A percentile compares a stretch with the other conserved stretches of the same genome.
phyloP scores from a whole-genome alignment of 2,888 invertebrate genomes.

The Ichneumoninae sp. region DNA sequence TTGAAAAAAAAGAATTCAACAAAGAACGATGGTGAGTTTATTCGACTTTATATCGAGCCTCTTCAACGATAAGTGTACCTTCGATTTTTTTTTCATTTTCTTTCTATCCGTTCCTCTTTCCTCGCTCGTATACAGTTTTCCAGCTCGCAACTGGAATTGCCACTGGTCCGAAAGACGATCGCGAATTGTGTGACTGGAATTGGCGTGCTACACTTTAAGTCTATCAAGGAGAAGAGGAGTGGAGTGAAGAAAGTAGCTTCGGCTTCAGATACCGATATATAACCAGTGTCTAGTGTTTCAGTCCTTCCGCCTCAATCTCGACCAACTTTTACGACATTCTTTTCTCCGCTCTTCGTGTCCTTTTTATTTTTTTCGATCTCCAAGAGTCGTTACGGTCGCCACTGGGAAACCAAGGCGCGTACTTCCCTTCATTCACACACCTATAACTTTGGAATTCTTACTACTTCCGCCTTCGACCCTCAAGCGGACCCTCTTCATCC shows the following conservation, averaged over 20 bases:
- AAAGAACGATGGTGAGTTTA: constrained; percentile 35
- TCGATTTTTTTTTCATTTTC: constrained; percentile 6
- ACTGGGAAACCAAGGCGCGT: constrained; percentile 29
- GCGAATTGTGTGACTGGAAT: constrained; percentile 50
- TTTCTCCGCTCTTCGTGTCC: background rate
- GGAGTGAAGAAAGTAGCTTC: constrained; percentile 18
- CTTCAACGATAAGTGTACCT: background rate
- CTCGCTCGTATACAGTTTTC: background rate
- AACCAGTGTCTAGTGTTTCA: constrained; percentile 24
- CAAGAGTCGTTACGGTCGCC: background rate
- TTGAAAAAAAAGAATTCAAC: background rate
- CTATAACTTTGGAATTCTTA: constrained; percentile 29
- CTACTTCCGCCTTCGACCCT: constrained; percentile 1
- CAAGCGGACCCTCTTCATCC: background rate
- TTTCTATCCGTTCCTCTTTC: background rate
- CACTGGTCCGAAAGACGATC: constrained; percentile 30
- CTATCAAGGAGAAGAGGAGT: constrained; percentile 15
- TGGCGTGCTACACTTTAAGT: constrained; percentile 37
- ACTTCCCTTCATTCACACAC: constrained; percentile 18
- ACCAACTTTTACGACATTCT: constrained; percentile 55
- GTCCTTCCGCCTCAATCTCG: constrained; percentile 32
- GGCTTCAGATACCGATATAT: constrained; percentile 35
- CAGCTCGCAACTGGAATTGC: constrained; percentile 29
- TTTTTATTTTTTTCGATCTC: constrained; percentile 17
- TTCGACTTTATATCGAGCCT: constrained; percentile 17